Evolutionary conservation across 2,797 vertebrate genomes (phyloP).

Genomic region (Enteromius viviparus): DNA sequence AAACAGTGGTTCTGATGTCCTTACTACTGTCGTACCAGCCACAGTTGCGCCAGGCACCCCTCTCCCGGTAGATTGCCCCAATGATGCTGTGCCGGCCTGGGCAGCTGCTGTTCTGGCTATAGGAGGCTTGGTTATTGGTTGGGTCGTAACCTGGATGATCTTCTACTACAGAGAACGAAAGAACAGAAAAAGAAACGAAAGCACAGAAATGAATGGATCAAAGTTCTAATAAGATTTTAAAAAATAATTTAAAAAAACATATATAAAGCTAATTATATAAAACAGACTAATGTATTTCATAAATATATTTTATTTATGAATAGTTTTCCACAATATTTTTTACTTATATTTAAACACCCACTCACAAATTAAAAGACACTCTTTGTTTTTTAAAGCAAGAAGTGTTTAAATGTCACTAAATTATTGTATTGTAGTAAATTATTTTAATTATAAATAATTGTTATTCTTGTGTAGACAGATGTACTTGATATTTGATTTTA

Average conservation of each 20-base stretch:
- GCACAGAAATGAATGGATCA: constrained; percentile 56
- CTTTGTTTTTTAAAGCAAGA: background rate
- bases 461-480: background rate
- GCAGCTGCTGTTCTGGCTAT: constrained; percentile 74
- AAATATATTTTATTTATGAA: background rate
- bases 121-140: constrained; percentile 75
- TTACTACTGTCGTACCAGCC: constrained; percentile 40
- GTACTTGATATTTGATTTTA: background rate
- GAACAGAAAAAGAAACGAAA: background rate
- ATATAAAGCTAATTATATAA: background rate
- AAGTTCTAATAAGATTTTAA: constrained; percentile 63
- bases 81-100: constrained; percentile 74
- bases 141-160: constrained; percentile 66
- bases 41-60: constrained; percentile 15
- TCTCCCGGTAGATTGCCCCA: constrained; percentile 13
- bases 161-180: constrained; percentile 66
- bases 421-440: constrained; percentile 22
- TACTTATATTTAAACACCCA: background rate
- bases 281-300: background rate
- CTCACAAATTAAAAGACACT: background rate
- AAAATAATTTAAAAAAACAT: too few species aligned
- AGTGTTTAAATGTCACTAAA: constrained; percentile 1
- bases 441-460: background rate
- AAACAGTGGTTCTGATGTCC: constrained; percentile 74
- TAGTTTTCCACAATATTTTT: background rate